Base-by-base conservation (phyloP, 2,113 vertebrate genomes). In the Willisornis vidua region DNA sequence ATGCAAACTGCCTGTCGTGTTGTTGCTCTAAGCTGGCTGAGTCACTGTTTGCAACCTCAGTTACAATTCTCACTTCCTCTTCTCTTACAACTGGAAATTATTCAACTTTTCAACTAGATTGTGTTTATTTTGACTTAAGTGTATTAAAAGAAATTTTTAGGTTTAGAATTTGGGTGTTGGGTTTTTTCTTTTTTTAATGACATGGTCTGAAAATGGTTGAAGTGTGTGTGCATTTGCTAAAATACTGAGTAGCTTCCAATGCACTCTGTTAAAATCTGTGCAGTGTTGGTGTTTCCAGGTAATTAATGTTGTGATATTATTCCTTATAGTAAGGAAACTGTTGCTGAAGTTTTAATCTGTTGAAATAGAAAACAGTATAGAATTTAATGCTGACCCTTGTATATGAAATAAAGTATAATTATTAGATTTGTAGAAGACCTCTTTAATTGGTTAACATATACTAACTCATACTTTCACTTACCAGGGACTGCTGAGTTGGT, bases 351-450 rank as follows among this genome's bases (percentile, higher is more conserved):
- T 72, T 91, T 91, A 49, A 83, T 95, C 54, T 76, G 18, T 75
- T 95, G 62, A 91, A 87, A 79, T 89, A 72, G 24, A 91, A 79
- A 93, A 85, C 41, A 63, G 33, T 28, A 61, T 78, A 82, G n/a
- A 89, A 87, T 79, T 79, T 91, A 82, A 74, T 90, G 18, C 61
- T 87, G 78, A 76, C 62, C 71, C 89, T 87, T 89, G 54, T 78
- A 19, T 87, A 35, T 79, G 59, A 89, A 95, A 87, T 93, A 26
- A 93, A 52, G 19, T 67, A 10, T 81, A 85, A 85, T 91, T 72
- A 78, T 52, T 78, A 72, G 70, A 82, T 79, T 79, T 85, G 65
- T 87, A 61, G 84, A 89, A 87, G 81, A 61, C 28, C 18, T 91
- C 83, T 90, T 83, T 59, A 85, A 55, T 91, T 88, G 73, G 33